These are phyloP conservation scores for Microplitis mediator DNA, from an alignment of 1,140 invertebrate genomes.

Conservation along the genomic window DNA sequence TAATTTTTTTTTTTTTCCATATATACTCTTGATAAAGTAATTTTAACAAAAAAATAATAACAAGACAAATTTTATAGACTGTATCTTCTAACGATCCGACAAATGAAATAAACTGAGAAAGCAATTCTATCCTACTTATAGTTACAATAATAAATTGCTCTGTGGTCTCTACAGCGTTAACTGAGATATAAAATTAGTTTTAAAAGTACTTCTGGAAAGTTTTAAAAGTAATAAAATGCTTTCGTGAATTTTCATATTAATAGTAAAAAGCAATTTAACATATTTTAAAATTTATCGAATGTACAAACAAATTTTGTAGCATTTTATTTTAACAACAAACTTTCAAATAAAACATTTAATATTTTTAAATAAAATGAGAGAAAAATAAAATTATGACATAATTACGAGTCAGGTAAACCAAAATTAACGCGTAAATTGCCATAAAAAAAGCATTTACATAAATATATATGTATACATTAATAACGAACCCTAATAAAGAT, in stretches of 20 bases:
- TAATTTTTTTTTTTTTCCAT: no score
- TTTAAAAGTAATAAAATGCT: not conserved
- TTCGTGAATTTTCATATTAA: not conserved
- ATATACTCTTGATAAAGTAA: not conserved
- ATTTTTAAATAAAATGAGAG: no score
- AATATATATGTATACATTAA: no score
- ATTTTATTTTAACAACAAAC: no score
- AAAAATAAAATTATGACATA: no score
- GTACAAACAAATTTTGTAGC: no score
- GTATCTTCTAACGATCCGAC: not conserved
- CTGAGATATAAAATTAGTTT: conserved; percentile 22
- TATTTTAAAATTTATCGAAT: not conserved
- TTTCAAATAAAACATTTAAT: no score
- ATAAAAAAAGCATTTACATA: not conserved
- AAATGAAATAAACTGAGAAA: conserved; percentile 9
- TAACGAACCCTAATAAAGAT: not conserved
- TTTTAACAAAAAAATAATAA: not conserved
- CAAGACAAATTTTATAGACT: not conserved
- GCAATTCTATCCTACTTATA: no score
- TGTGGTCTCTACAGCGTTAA: not conserved
- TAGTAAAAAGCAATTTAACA: not conserved
- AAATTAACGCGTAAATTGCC: not conserved
- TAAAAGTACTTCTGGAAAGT: conserved; percentile 5
- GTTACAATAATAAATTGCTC: not conserved
- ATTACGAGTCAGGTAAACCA: not conserved